Base-by-base conservation (phyloP, 2,888 invertebrate genomes). In the Itoplectis maculator region DNA sequence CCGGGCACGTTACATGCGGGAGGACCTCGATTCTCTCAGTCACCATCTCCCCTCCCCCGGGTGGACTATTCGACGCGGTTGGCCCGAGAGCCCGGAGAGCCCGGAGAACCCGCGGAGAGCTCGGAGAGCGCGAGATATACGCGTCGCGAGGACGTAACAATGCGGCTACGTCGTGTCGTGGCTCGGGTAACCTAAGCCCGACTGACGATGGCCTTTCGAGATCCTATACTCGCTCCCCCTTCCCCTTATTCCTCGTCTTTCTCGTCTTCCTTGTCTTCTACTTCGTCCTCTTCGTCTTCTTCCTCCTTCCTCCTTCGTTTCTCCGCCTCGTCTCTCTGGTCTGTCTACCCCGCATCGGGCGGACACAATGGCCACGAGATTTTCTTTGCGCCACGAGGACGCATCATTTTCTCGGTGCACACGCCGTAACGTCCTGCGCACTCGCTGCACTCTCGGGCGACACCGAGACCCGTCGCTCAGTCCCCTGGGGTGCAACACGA, bases 171-270 rank as follows among this genome's bases (percentile, higher is more conserved):
- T 79, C 81, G 85, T 79, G 73, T 81, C 80, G 74, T 69, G 83
- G 85, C 79, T 84, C 86, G 82, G 86, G 87, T 87, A 86, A 86
- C 84, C 73, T 75, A 82, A 86, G 69, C 85, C 81, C 70, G 65
- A 56, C 68, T 79, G 82, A 79, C 82, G 61, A 61, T 15, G 68
- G 76, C 77, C 82, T 81, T 73, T 80, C 82, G 66, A 61, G 51
- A 49, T 72, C 18, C 72, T 47, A 42, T 40, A 61, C 70, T 81
- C 80, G n/a, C 40, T 63, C 70, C 76, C 37, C 59, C 65, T 74
- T 59, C 81, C 81, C 81, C 80, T 81, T 78, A 54, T 80, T 73
- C 70, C 54, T 63, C 42, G 54, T 72, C 76, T 54, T 63, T 54
- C 77, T 59, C 23, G 51, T 77, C 66, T 18, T 23, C 42, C n/a